These are phyloP conservation scores for Nomada goodeniana DNA, from an alignment of 2,888 invertebrate genomes.

Conservation along the genomic window DNA sequence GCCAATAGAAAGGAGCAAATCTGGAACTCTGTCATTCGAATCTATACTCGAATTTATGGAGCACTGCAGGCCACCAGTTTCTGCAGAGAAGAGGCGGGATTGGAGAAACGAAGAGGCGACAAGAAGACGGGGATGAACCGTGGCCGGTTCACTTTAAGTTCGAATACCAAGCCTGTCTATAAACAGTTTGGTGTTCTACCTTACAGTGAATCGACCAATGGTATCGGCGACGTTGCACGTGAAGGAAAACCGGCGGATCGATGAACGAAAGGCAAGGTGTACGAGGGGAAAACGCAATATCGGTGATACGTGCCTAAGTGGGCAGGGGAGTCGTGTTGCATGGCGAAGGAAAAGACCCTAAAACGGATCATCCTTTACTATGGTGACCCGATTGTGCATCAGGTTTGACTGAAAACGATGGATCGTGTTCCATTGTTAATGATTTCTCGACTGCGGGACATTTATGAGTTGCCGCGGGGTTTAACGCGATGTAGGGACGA, in stretches of 20 bases:
- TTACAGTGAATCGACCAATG: slow-evolving; percentile 94
- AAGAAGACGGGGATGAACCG: slow-evolving; percentile 65
- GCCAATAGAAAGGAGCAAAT: slow-evolving; percentile 1
- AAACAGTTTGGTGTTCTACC: slow-evolving; percentile 97
- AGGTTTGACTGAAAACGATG: slow-evolving; percentile 3
- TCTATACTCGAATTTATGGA: slow-evolving; percentile 51
- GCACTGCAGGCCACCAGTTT: slow-evolving; percentile 55
- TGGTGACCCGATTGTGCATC: slow-evolving; percentile 21
- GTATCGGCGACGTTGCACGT: slow-evolving; percentile 54
- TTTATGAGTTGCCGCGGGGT: not conserved
- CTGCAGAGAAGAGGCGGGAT: slow-evolving; percentile 29
- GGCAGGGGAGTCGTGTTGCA: slow-evolving; percentile 50
- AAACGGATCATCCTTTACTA: not conserved
- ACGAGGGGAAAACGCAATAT: slow-evolving; percentile 59
- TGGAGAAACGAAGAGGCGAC: slow-evolving; percentile 20
- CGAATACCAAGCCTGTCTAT: slow-evolving; percentile 93
- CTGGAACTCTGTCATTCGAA: slow-evolving; percentile 23
- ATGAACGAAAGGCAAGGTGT: slow-evolving; percentile 1
- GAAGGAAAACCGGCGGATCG: slow-evolving; percentile 22
- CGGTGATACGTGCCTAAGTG: slow-evolving; percentile 73
- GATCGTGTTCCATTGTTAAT: slow-evolving; percentile 54
- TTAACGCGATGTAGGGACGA: not conserved
- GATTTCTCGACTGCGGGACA: slow-evolving; percentile 18
- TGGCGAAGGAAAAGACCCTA: slow-evolving; percentile 54
- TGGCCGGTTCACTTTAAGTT: slow-evolving; percentile 94